Percentiles rank a stretch among this genome's conserved stretches.
phyloP scores from a whole-genome alignment of 2,113 vertebrate species.

The Tachycineta bicolor region DNA sequence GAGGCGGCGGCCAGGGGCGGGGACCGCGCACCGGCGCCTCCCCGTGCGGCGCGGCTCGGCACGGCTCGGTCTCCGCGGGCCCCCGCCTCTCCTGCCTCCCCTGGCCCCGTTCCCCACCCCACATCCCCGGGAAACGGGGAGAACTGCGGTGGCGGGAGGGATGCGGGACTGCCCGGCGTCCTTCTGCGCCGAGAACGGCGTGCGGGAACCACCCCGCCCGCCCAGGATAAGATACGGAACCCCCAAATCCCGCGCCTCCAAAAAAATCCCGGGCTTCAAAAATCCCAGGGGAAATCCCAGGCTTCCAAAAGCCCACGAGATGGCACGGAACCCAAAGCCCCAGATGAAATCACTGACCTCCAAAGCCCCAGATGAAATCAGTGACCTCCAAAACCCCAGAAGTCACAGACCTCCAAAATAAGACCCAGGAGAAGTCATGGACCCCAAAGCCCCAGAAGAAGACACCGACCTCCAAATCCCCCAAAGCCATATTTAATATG shows the following conservation, averaged over 20 bases:
- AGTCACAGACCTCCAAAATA: not conserved
- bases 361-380: too few species aligned
- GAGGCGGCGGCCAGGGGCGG: constrained; percentile 49
- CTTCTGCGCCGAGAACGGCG: not conserved
- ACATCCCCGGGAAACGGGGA: not conserved
- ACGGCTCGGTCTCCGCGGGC: not conserved
- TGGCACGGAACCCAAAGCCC: not conserved
- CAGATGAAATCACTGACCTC: not conserved
- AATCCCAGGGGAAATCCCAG: not conserved
- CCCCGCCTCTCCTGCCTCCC: too few species aligned
- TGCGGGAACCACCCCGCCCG: accelerated
- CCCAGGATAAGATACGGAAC: too few species aligned
- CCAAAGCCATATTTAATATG: not conserved
- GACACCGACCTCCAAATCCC: not conserved
- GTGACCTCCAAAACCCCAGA: not conserved
- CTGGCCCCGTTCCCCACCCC: accelerated
- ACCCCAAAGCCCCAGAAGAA: not conserved
- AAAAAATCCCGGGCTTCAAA: not conserved
- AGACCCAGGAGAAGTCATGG: not conserved
- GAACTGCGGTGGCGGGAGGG: not conserved
- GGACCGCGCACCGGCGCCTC: constrained; percentile 16
- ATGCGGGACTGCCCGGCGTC: not conserved
- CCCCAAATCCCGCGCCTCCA: not conserved
- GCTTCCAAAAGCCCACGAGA: not conserved
- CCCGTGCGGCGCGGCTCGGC: not conserved